phyloP scores from a whole-genome alignment of 2,113 vertebrate species.

The Peromyscus leucopus region DNA sequence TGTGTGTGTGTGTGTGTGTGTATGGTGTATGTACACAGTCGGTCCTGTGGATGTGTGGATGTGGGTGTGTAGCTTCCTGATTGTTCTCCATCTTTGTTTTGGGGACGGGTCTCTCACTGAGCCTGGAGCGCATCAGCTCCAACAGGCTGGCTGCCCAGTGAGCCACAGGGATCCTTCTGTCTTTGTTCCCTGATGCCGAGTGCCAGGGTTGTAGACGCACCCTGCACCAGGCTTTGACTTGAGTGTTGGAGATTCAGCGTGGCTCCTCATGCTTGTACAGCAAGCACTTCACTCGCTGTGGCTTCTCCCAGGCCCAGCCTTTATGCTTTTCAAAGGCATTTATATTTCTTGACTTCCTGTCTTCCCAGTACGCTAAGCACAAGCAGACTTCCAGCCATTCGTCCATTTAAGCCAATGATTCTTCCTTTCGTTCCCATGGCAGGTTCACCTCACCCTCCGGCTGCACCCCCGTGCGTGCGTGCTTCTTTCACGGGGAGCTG shows the following conservation, averaged over 20 bases:
- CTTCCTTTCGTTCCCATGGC: not conserved
- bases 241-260: not conserved
- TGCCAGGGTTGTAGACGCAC: not conserved
- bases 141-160: not conserved
- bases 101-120: not conserved
- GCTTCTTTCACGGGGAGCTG: rapidly evolving
- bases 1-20: not conserved
- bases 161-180: not conserved
- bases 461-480: not conserved
- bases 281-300: no score
- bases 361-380: not conserved
- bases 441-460: not conserved
- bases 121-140: not conserved
- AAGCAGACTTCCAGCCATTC: not conserved
- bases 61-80: not conserved
- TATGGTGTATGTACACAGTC: not conserved
- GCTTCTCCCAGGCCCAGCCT: not conserved
- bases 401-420: rapidly evolving
- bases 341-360: not conserved
- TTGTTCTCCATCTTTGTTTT: not conserved
- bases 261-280: not conserved
- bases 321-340: not conserved
- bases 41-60: not conserved
- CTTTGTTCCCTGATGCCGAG: not conserved
- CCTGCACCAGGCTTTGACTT: not conserved